Conservation (phyloP, 2,797 vertebrate species). For the Diplodus sargus region DNA sequence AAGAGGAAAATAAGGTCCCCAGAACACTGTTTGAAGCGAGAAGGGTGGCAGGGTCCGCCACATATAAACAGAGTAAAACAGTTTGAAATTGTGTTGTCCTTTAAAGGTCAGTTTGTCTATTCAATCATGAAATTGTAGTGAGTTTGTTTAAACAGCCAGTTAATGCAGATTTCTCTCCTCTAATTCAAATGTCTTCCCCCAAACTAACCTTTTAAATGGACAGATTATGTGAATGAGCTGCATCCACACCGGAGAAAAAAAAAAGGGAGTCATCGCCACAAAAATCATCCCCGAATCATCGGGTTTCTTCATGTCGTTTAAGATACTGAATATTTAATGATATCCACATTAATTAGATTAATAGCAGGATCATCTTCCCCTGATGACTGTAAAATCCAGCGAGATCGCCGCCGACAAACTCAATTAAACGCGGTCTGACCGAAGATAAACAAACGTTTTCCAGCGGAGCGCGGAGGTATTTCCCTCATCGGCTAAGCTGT, state of each 20-base stretch:
- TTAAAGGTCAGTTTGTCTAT: no score
- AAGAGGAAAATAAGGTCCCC: no score
- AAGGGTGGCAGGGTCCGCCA: no score
- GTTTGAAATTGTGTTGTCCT: no score
- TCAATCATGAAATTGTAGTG: no score
- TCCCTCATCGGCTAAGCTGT: constrained; percentile 26
- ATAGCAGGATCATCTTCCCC: constrained; percentile 45
- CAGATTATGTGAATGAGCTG: not conserved
- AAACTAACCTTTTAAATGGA: constrained; percentile 1
- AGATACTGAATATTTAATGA: constrained; percentile 56
- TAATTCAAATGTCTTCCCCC: no score
- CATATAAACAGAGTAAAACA: no score
- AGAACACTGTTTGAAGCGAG: no score
- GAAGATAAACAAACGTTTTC: constrained; percentile 4
- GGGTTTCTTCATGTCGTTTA: constrained; percentile 40
- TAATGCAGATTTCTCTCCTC: no score
- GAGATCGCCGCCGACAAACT: constrained; percentile 14
- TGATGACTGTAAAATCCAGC: constrained; percentile 30
- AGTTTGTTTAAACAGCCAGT: no score
- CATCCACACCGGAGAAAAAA: not conserved
- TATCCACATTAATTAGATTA: constrained; percentile 44
- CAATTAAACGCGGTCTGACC: constrained; percentile 13
- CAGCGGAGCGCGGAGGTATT: constrained; percentile 29
- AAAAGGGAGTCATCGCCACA: not conserved
- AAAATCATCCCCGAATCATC: constrained; percentile 33